These are phyloP conservation scores for western clawed frog (Xenopus tropicalis) DNA, from an alignment of 2,113 vertebrate genomes.

Conservation along the genomic window DNA sequence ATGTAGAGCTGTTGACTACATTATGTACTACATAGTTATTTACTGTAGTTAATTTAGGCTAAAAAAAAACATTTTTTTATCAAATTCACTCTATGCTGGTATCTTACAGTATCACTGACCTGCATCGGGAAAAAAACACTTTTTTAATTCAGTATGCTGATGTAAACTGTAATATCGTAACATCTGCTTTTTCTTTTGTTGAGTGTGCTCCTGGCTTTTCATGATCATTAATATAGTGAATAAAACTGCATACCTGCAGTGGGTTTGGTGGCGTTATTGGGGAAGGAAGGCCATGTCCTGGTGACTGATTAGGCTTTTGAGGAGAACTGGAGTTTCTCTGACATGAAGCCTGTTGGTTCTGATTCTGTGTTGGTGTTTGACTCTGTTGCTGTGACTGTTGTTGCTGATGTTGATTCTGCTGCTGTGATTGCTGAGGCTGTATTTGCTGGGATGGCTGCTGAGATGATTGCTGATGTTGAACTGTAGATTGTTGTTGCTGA, in stretches of 20 bases:
- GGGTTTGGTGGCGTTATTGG: slow-evolving; percentile 89
- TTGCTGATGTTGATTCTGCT: slow-evolving; percentile 54
- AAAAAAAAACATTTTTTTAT: no score
- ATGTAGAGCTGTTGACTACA: no score
- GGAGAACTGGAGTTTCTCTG: slow-evolving; percentile 77
- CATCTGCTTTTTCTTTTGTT: no score
- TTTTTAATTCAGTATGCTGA: no score
- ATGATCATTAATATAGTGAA: no score
- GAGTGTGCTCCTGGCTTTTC: no score
- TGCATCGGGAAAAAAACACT: no score
- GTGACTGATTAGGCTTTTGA: slow-evolving; percentile 86
- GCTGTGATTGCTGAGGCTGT: slow-evolving; percentile 61
- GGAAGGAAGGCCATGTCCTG: slow-evolving; percentile 84
- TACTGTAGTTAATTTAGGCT: no score
- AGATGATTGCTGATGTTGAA: slow-evolving; percentile 58
- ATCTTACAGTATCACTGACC: no score
- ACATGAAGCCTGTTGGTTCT: slow-evolving; percentile 68
- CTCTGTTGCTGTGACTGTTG: slow-evolving; percentile 63
- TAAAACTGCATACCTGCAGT: slow-evolving; percentile 70
- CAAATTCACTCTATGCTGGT: no score
- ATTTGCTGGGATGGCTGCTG: slow-evolving; percentile 57
- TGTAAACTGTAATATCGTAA: no score
- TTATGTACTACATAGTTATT: no score
- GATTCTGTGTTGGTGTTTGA: slow-evolving; percentile 69
- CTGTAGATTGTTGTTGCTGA: slow-evolving; percentile 60